Base-by-base conservation (phyloP, 2,113 vertebrate genomes). In the Lepus europaeus region DNA sequence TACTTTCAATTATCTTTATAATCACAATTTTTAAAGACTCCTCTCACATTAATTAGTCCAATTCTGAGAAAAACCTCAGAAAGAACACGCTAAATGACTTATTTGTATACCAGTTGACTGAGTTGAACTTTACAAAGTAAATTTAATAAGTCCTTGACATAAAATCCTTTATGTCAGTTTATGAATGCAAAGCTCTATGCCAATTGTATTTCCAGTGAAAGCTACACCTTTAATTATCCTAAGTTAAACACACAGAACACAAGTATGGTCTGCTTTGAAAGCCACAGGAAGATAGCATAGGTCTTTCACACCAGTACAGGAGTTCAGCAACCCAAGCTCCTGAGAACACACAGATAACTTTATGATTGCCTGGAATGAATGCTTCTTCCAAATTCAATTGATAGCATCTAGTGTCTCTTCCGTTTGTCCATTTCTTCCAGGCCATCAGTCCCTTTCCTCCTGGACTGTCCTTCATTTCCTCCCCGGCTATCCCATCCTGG, bases 131-230 rank as follows among this genome's bases (percentile, higher is more conserved):
- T 69, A 39, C 49, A 59, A 72, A 68, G 20, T 9, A 87, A 53
- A 33, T 29, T 73, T 63, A 49, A 20, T 82, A 39, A 39, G 19
- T 49, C 78, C 69, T 88, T 89, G 64, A 74, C 49, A 79, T 90
- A 89, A 78, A 82, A 49, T 36, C 61, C 70, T 74, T 74, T 45
- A 17, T 72, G 53, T 56, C n/a, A 85, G 68, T 23, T 73, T 77
- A 84, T 45, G 63, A 56, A 66, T 53, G 5, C 4, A 49, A 66
- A 88, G 9, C 87, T 45, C 59, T 45, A 64, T 25, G 2, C 5
- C 22, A 59, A 11, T 22, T 73, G 33, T 76, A 79, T 6, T 76
- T 87, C 85, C 56, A 83, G 87, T 76, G 76, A 64, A 83, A 94
- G 83, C n/a, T 36, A 36, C 7, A n/a, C 27, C 76, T 90, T 78